Percentiles rank a stretch among this genome's conserved stretches.
Conservation (phyloP, 2,888 invertebrate species). For the Capitulum mitella region DNA sequence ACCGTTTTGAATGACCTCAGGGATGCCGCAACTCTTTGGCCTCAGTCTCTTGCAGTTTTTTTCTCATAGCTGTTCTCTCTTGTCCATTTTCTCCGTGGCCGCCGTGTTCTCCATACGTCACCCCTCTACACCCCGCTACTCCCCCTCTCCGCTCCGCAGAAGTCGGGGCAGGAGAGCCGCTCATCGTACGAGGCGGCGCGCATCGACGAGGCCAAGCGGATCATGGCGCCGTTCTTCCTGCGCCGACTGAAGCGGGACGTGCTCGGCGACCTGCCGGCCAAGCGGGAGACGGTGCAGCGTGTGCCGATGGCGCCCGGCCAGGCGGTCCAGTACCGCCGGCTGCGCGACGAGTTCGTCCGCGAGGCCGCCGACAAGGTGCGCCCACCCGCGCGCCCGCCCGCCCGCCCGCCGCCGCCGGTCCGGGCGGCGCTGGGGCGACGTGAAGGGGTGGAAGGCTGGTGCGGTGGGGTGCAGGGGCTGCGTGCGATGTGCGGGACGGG, state of each 20-base stretch:
- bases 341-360: not conserved
- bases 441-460: slow-evolving; percentile 5
- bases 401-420: no score
- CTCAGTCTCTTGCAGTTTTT: no score
- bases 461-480: not conserved
- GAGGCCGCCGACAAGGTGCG: not conserved
- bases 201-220: slow-evolving; percentile 84
- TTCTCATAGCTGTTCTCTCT: no score
- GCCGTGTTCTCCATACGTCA: no score
- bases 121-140: no score
- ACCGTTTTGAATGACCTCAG: no score
- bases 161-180: slow-evolving; percentile 50
- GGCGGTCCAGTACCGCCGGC: slow-evolving; percentile 9
- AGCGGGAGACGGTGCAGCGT: slow-evolving; percentile 20
- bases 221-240: slow-evolving; percentile 92
- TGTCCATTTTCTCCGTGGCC: no score
- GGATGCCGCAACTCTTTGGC: no score
- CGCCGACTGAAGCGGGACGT: slow-evolving; percentile 81
- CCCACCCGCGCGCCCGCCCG: no score
- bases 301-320: slow-evolving; percentile 20
- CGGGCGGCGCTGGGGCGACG: no score
- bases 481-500: no score
- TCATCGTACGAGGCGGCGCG: slow-evolving; percentile 82
- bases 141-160: no score
- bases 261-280: slow-evolving; percentile 42